phyloP scores from a whole-genome alignment of 2,888 invertebrate species.

The Cheilosia variabilis region DNA sequence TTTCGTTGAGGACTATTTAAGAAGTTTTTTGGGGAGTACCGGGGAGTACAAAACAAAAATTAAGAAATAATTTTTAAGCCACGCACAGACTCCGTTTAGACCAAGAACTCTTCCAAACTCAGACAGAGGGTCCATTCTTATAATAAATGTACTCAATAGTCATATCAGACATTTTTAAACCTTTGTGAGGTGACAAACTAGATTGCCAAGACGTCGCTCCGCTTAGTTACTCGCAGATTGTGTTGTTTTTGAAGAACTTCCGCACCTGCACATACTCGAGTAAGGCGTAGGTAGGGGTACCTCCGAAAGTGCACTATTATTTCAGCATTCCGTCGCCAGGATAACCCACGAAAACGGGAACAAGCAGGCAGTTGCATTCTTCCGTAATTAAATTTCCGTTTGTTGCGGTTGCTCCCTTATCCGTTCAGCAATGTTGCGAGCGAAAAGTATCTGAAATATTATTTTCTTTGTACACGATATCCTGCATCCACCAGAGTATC shows the following conservation, averaged over 20 bases:
- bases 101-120: no score
- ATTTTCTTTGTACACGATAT: conserved; percentile 12
- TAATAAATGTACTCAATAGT: no score
- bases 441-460: conserved; percentile 68
- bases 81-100: no score
- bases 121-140: no score
- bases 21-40: no score
- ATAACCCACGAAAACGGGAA: conserved; percentile 40
- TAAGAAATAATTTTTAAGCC: no score
- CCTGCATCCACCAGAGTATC: conserved; percentile 5
- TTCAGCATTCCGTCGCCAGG: conserved; percentile 23
- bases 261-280: conserved; percentile 27
- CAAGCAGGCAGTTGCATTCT: conserved; percentile 69
- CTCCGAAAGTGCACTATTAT: conserved; percentile 24
- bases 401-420: conserved; percentile 71
- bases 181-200: no score
- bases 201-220: no score
- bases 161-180: no score
- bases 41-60: no score
- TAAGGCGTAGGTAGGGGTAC: no score
- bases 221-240: background rate
- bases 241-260: conserved; percentile 39
- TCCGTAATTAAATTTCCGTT: conserved; percentile 72
- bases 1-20: no score
- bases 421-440: conserved; percentile 50